Evolutionary conservation across 92 coral and sea anemone genomes (phyloP), one percentile per base, ranked within the genome.

Genomic region (Virgularia gustaviana): DNA sequence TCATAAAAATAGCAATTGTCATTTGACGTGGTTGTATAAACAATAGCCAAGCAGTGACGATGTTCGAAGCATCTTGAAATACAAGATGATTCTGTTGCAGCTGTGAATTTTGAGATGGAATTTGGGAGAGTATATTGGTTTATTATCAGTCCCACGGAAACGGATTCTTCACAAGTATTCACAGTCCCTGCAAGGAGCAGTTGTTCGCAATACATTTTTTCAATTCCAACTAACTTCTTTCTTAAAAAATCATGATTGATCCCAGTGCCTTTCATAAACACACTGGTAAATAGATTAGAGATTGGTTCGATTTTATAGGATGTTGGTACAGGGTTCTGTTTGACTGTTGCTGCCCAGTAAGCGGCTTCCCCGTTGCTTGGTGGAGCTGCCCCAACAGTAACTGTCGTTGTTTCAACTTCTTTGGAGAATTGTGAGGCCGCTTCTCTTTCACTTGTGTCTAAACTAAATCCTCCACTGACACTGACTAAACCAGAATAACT

Each of bases 371-470:
- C 88, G 27, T 83, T 70, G 32, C 71, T 74, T 10, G 77, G 88
- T 29, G 88, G 88, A 38, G 88, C 88, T 37, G 82, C 85, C 49
- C 88, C 88, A 47, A 80, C 79, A 27, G 88, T 80, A n/a, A 68
- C 34, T n/a, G 88, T 85, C 57, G 78, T 85, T 15, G 85, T 85
- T 76, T 80, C 74, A 54, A 85, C 88, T 22, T 67, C 63, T 77
- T 85, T 54, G 28, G 77, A 80, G 63, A 85, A 75, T 34, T 80
- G 58, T 31, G 76, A 75, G 57, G 49, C 82, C 0, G 77, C 71
- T 25, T 62, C 11, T 61, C 78, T 59, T 37, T 85, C 72, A 34
- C 73, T 60, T 18, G 57, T 36, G 71, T 75, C 80, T 59, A 84
- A 25, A 27, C 73, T 63, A 27, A 79, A 74, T 0, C 81, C 85